Base-by-base conservation (phyloP, 2,888 invertebrate species). In the Atherix ibis region DNA sequence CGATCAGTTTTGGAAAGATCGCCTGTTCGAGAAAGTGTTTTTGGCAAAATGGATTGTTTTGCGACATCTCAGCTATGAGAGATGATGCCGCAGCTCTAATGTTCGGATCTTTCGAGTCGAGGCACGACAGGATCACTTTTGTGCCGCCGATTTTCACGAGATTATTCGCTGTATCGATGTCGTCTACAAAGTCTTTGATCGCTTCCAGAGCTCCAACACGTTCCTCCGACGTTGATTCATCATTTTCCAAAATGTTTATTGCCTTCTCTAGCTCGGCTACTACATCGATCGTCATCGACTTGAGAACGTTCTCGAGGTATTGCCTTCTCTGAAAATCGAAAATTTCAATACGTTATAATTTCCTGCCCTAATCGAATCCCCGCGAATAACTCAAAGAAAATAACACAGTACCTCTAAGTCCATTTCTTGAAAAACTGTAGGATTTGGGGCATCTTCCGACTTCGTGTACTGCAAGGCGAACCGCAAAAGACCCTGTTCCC, bases 21-120 rank as follows among this genome's bases (percentile, higher is more conserved):
- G 73, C 71, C 30, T 67, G 64, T 39, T 78, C 73, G 4, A 82
- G 44, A n/a, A 77, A 71, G 27, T 67, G 64, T 17, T 70, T 58
- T 55, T 92, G 91, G 46, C 84, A 84, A 51, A 70, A 78, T 0
- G 77, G 73, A 61, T 91, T 89, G 60, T 91, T 88, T 59, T 92
- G 91, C 22, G 79, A 74, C 37, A 87, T 55, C 47, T 78, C 79
- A 0, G 79, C 88, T 3, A 91, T 62, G 10, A 88, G 58, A 18
- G 73, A 68, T 9, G 79, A 75, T 3, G 77, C 70, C 25, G 64
- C 59, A 39, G 71, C 66, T 22, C 80, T 65, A 1, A 91, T 63
- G 13, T 68, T 63, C 0, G 65, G 55, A 44, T 77, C 70, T 4
- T 64, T 58, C 17, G 73, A 72, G 40, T 70, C 66, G 18, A 83